These are phyloP conservation scores for Clepsis dumicolana DNA, from an alignment of 2,888 invertebrate species.

Conservation along the genomic window DNA sequence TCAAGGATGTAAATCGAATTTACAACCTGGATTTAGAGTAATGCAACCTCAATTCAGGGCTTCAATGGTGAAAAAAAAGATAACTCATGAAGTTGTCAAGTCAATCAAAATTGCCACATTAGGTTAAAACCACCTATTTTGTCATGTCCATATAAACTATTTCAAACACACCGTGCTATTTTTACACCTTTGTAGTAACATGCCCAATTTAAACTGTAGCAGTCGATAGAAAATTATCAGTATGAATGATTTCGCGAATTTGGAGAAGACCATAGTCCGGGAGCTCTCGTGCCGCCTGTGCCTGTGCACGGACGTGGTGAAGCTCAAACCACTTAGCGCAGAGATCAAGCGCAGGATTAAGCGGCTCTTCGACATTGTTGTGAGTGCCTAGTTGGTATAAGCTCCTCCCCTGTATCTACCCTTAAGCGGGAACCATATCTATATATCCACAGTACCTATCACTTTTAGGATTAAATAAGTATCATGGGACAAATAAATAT, in stretches of 20 bases:
- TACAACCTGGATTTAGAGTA: too few species aligned
- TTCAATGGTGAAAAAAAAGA: slow-evolving; percentile 46
- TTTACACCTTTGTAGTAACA: slow-evolving; percentile 49
- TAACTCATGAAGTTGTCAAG: slow-evolving; percentile 54
- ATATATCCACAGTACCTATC: too few species aligned
- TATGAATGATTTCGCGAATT: slow-evolving; percentile 77
- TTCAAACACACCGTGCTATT: slow-evolving; percentile 47
- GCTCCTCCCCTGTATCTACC: not conserved
- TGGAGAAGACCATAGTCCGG: slow-evolving; percentile 79
- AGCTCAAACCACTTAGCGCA: slow-evolving; percentile 75
- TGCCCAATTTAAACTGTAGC: slow-evolving; percentile 36
- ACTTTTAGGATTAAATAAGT: too few species aligned
- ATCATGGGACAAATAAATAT: too few species aligned
- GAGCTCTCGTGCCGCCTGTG: slow-evolving; percentile 81
- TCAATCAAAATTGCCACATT: slow-evolving; percentile 64
- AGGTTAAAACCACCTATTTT: slow-evolving; percentile 53
- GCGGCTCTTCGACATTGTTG: slow-evolving; percentile 73
- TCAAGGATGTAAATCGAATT: too few species aligned
- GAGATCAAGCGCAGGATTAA: slow-evolving; percentile 79
- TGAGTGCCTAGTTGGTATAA: slow-evolving; percentile 46
- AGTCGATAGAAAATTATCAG: slow-evolving; percentile 55
- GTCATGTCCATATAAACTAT: slow-evolving; percentile 59
- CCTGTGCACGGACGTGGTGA: slow-evolving; percentile 78
- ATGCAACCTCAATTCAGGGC: too few species aligned
- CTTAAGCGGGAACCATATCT: too few species aligned